These are phyloP conservation scores for Drosophila austrosaltans DNA, from an alignment of 2,888 invertebrate genomes.

Conservation along the genomic window DNA sequence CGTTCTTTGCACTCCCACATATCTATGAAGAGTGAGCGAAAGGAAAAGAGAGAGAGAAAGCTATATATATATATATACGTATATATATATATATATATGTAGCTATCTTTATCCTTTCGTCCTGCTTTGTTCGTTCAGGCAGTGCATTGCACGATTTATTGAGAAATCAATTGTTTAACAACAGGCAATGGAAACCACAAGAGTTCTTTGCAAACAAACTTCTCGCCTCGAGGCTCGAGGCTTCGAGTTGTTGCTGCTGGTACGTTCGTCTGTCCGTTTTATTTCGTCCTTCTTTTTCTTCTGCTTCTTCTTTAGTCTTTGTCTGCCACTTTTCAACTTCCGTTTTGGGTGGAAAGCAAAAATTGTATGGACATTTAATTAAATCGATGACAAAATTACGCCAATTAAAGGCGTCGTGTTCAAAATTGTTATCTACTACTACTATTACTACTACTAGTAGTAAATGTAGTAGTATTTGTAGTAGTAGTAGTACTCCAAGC, in stretches of 20 bases:
- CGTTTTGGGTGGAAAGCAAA: constrained; percentile 51
- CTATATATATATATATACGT: too few species aligned
- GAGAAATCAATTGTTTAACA: constrained; percentile 79
- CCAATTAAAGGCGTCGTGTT: constrained; percentile 76
- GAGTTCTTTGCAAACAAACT: constrained; percentile 79
- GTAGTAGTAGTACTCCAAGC: constrained; percentile 7
- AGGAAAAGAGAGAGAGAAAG: too few species aligned
- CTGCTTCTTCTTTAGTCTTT: constrained; percentile 18
- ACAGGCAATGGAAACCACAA: constrained; percentile 79
- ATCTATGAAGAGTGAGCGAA: too few species aligned
- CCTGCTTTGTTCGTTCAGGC: constrained; percentile 44
- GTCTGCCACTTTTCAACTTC: constrained; percentile 61
- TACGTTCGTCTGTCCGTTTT: background rate
- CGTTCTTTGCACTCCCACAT: too few species aligned
- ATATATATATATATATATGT: too few species aligned
- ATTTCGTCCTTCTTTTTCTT: constrained; percentile 23
- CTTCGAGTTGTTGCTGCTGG: constrained; percentile 19
- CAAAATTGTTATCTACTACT: constrained; percentile 65
- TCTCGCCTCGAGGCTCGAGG: constrained; percentile 70
- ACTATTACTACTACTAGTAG: background rate
- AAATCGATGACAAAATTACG: constrained; percentile 78
- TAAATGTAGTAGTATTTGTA: background rate
- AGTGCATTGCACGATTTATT: constrained; percentile 79
- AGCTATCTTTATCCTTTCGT: constrained; percentile 24
- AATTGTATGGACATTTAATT: constrained; percentile 72